Evolutionary conservation across 1,140 invertebrate genomes (phyloP).

Genomic region (Drosophila parabipectinata): DNA sequence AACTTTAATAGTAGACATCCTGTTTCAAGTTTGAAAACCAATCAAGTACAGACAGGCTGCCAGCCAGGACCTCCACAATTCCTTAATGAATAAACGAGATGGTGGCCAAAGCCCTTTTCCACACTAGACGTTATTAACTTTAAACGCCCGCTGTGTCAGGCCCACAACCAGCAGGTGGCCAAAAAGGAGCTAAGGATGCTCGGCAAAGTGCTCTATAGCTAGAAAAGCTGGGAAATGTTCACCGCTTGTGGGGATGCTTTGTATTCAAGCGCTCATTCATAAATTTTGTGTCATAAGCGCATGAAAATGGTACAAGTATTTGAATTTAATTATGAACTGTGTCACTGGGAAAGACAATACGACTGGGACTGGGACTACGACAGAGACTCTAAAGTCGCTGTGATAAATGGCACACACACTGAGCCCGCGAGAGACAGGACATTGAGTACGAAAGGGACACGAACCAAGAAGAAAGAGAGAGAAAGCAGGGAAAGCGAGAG

Average conservation of each 20-base stretch:
- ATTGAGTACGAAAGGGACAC: not conserved
- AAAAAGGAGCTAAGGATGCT: constrained; percentile 8
- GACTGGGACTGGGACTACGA: constrained; percentile 26
- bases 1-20: constrained; percentile 10
- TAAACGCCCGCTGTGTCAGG: constrained; percentile 71
- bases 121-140: constrained; percentile 76
- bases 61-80: constrained; percentile 3
- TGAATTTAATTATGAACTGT: constrained; percentile 81
- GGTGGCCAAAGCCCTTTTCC: constrained; percentile 11
- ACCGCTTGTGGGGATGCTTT: constrained; percentile 30
- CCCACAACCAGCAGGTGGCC: constrained; percentile 66
- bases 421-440: not conserved
- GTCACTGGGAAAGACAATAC: constrained; percentile 65
- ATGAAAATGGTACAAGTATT: constrained; percentile 78
- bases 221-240: constrained; percentile 3
- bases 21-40: constrained; percentile 10
- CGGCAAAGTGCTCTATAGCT: not conserved
- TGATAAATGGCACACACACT: constrained; percentile 67
- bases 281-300: constrained; percentile 77
- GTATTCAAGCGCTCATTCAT: constrained; percentile 67
- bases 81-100: constrained; percentile 23
- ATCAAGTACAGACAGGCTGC: constrained; percentile 28
- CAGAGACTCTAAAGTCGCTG: constrained; percentile 56
- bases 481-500: constrained; percentile 21
- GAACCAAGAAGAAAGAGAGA: not conserved